Evolutionary conservation across 2,888 invertebrate species (phyloP), one percentile per base, ranked within the genome.

Genomic region (Leptothorax acervorum): DNA sequence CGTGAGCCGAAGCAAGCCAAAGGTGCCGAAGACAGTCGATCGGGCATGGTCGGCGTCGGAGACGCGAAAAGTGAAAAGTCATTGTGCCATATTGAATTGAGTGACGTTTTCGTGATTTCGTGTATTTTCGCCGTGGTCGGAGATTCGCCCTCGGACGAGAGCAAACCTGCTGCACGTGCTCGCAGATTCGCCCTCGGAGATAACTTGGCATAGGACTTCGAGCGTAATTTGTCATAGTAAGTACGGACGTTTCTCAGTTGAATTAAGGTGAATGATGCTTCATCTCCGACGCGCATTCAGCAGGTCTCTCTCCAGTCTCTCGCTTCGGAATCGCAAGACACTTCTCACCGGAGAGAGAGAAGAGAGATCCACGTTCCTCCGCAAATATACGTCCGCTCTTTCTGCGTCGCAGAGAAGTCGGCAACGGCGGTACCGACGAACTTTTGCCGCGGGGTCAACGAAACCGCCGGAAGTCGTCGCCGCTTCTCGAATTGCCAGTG

Each of bases 391-490:
- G 85, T 28, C 57, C 68, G 82, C 35, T 74, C 86, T 83, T 82
- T 76, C 66, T 84, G 81, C 84, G 86, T 85, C 82, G 85, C 76
- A 84, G 78, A 82, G 78, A 82, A 82, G 88, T 84, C 68, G 78
- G n/a, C n/a, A 42, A 55, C 12, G 57, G 63, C 81, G 82, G 31
- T 68, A 85, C 75, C 83, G 87, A 90, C 85, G 83, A 89, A 88
- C 90, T 87, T 81, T 82, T 82, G 71, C 71, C 48, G 84, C 92
- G 93, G 92, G 94, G 93, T 94, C 94, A 94, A 94, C 91, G 94
- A 91, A 93, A 90, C 94, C 93, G 91, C 93, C 94, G 94, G 93
- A 94, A 94, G 94, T 93, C 92, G 90, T 86, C 88, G 90, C 85
- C 89, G 89, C 89, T 90, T 90, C 90, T 90, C 90, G 89, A 90